A percentile compares a stretch with the other conserved stretches of the same genome.
Conservation (phyloP, 2,888 invertebrate genomes). For the Stenchaetothrips biformis region DNA sequence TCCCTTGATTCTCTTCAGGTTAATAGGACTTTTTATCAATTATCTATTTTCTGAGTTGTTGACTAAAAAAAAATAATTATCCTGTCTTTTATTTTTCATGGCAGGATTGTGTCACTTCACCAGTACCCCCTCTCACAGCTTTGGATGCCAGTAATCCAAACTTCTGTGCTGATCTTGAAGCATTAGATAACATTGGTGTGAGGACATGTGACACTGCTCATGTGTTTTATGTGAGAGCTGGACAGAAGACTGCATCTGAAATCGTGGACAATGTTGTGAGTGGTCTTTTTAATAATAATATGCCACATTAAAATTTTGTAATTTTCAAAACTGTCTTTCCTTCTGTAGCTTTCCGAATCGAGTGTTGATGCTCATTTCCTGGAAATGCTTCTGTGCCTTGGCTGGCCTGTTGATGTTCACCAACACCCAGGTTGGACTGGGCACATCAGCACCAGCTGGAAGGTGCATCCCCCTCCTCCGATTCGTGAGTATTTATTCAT, state of each 20-base stretch:
- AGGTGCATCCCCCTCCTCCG: constrained; percentile 42
- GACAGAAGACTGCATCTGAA: constrained; percentile 70
- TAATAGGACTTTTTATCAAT: constrained; percentile 29
- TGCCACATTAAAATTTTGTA: not conserved
- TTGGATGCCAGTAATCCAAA: constrained; percentile 65
- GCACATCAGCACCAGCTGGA: constrained; percentile 81
- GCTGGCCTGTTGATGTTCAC: constrained; percentile 79
- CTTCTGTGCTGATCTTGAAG: constrained; percentile 73
- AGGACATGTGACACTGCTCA: constrained; percentile 89
- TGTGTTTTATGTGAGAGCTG: constrained; percentile 87
- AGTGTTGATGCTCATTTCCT: constrained; percentile 53
- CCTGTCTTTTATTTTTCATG: constrained; percentile 27
- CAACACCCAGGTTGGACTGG: constrained; percentile 95
- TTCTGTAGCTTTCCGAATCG: constrained; percentile 44
- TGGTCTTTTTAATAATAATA: constrained; percentile 30
- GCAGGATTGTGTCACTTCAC: constrained; percentile 26
- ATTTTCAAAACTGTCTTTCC: constrained; percentile 30
- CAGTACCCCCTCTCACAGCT: constrained; percentile 58
- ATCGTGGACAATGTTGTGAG: constrained; percentile 73
- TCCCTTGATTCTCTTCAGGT: constrained; percentile 54
- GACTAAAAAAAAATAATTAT: not conserved
- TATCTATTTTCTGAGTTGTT: constrained; percentile 3
- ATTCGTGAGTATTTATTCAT: constrained; percentile 16
- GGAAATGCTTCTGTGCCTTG: constrained; percentile 65
- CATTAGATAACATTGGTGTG: constrained; percentile 79